Percentiles rank a stretch among this genome's conserved stretches.
These are phyloP conservation scores for Lutjanus campechanus DNA, from an alignment of 2,797 vertebrate genomes.

Conservation along the genomic window DNA sequence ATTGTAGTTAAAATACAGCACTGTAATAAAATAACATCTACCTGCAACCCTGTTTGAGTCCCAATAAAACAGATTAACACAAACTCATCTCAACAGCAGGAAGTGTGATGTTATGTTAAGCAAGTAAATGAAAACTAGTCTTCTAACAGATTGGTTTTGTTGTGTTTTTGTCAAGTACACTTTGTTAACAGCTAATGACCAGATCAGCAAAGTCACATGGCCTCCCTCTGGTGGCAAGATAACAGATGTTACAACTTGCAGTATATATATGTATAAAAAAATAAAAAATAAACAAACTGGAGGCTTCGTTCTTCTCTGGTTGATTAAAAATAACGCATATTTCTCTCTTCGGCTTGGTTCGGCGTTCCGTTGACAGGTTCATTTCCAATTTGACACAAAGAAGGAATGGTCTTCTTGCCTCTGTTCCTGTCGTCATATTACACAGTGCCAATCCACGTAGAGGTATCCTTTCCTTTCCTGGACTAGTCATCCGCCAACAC, in stretches of 20 bases:
- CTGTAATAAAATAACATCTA: conserved; percentile 83
- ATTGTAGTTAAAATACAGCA: conserved; percentile 86
- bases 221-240: conserved; percentile 72
- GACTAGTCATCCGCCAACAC: conserved; percentile 65
- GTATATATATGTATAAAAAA: conserved; percentile 27
- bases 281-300: conserved; percentile 24
- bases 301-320: conserved; percentile 61
- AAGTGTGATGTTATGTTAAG: conserved; percentile 64
- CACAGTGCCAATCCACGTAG: conserved; percentile 70
- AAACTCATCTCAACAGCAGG: conserved; percentile 58
- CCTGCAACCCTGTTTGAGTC: conserved; percentile 78
- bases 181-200: conserved; percentile 68
- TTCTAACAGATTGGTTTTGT: conserved; percentile 62
- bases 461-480: conserved; percentile 66
- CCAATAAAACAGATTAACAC: conserved; percentile 71
- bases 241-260: conserved; percentile 56
- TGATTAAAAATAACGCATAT: conserved; percentile 60
- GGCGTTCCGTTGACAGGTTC: conserved; percentile 57
- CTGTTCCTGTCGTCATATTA: conserved; percentile 59
- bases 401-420: conserved; percentile 68
- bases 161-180: conserved; percentile 74
- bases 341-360: conserved; percentile 63
- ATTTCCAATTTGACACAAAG: conserved; percentile 69
- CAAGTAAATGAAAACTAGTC: conserved; percentile 63
- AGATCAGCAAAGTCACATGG: conserved; percentile 61